Evolutionary conservation across 2,113 vertebrate species (phyloP), one percentile per base, ranked within the genome.

Genomic region (Myotis davidii): DNA sequence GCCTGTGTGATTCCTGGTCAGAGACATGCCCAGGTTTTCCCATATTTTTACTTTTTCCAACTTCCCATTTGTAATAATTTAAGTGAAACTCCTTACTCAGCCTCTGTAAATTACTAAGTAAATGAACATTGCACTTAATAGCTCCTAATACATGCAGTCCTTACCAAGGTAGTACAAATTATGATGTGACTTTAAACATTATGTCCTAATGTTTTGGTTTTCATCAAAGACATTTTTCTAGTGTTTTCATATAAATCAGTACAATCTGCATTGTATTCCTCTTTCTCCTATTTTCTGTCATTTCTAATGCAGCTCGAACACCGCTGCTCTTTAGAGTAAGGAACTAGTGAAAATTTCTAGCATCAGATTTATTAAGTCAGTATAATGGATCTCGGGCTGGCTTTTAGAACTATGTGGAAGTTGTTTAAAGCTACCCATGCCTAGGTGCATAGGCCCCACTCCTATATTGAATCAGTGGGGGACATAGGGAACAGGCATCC

Each of bases 201-300:
- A 25, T 96, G 25, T 88, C 77, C n/a, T 83, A 88, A 69, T 16
- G 85, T 92, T 94, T 96, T 88, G 54, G 27, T 94, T 88, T 88
- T 88, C 56, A 74, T 83, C 23, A 88, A 34, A 92, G 56, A 25
- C 54, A 45, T 88, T 83, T 96, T 91, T 74, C 54, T 61, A 59
- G 65, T 48, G 72, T 82, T 94, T 94, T 50, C 70, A 48, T 70
- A 50, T 87, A 90, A 89, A 48, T 91, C 23, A n/a, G 48, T 86
- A 29, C 9, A 72, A 32, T 77, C 85, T 88, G 6, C 42, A 56
- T 76, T 87, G n/a, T 85, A 14, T 85, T 94, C n/a, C 42, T 56
- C n/a, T 90, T 81, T 79, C 8, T 69, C 52, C 45, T 89, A 18
- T 91, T 91, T 74, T 91, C 76, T 96, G 52, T 29, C 18, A 50